Percentiles rank a stretch among this genome's conserved stretches.
Evolutionary conservation across 1,140 invertebrate genomes (phyloP).

Genomic region (Portunus trituberculatus): DNA sequence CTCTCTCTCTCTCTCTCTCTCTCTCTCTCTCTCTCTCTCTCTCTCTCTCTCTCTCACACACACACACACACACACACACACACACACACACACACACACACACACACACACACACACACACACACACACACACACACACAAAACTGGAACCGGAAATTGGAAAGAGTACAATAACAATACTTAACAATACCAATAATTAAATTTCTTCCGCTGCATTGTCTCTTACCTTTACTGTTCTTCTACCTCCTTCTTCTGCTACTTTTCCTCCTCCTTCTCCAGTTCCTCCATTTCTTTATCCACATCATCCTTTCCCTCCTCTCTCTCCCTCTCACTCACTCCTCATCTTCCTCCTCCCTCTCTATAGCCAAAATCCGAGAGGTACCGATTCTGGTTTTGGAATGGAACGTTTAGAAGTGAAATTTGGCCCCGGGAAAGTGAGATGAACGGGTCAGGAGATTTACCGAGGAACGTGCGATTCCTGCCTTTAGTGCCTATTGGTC

Average conservation of each 20-base stretch:
- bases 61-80: slow-evolving; percentile 32
- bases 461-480: not conserved
- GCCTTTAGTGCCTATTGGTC: not conserved
- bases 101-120: slow-evolving; percentile 32
- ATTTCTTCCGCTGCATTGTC: not conserved
- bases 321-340: not conserved
- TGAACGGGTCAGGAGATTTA: not conserved
- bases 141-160: not conserved
- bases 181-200: not conserved
- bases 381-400: not conserved
- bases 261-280: slow-evolving; percentile 27
- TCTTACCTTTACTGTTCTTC: not conserved
- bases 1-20: not conserved
- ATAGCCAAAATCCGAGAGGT: not conserved
- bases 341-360: not conserved
- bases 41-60: not conserved
- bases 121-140: not conserved
- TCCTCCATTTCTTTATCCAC: slow-evolving; percentile 5
- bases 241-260: not conserved
- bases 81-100: slow-evolving; percentile 32
- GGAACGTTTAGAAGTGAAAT: not conserved
- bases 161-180: not conserved
- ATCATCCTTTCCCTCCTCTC: not conserved
- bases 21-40: not conserved
- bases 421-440: not conserved